Evolutionary conservation across 2,113 vertebrate genomes (phyloP), one percentile per base, ranked within the genome.

Genomic region (Mugil cephalus): DNA sequence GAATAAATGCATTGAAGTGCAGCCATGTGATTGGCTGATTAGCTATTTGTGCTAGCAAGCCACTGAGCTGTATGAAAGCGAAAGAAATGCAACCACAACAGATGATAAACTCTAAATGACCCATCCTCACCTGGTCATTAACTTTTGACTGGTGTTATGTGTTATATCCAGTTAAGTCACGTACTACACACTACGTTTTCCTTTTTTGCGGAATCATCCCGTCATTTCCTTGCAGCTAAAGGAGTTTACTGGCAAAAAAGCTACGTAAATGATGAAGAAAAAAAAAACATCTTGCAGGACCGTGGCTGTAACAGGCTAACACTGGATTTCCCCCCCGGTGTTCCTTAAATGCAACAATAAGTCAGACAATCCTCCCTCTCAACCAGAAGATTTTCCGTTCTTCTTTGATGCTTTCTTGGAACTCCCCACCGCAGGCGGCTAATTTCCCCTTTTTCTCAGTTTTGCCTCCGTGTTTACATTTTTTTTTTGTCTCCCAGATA

Each of bases 401-500:
- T 61, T 34, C 70, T 79, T 83, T 86, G 74, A 69, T 73, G 73
- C 38, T 65, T 79, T 73, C 55, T 72, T 75, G 72, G 71, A 86
- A 84, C 58, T 55, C 11, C 0, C 1, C 18, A 3, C 24, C 0
- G 2, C 79, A 77, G 68, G 74, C 59, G 12, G 52, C 68, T 45
- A 7, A 48, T 82, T 72, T 77, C 48, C 55, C 14, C n/a, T 30
- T 47, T 54, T 64, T 67, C 10, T 64, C 15, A 56, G 17, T 51
- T 56, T 63, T 55, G 34, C 17, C 19, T 66, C 39, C 47, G 1
- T 79, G 70, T 88, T 80, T 81, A 47, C 35, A n/a, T 85, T 81
- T 74, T 71, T 43, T 45, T 13, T 6, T 46, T 1, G 45, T 59
- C 59, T 46, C 36, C 30, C 84, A 99, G 98, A 89, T 99, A 99